A percentile compares a stretch with the other conserved stretches of the same genome.
Conservation (phyloP, 2,888 invertebrate species). For the Nephrotoma flavescens region DNA sequence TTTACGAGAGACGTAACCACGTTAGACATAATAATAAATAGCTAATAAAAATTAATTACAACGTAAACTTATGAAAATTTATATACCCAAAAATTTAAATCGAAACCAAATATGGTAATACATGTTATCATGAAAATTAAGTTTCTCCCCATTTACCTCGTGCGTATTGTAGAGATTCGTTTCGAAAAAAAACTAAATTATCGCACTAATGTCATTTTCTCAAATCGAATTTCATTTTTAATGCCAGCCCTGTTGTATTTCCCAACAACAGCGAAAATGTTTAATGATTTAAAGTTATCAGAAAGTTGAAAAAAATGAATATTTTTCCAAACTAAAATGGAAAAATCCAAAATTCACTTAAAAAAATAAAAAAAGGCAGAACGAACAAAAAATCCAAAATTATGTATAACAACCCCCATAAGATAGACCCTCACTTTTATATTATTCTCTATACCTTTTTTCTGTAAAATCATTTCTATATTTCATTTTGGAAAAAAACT, state of each 20-base stretch:
- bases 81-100: neutral
- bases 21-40: neutral
- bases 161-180: neutral
- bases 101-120: neutral
- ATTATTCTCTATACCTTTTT: neutral
- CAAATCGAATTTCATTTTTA: neutral
- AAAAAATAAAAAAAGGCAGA: neutral
- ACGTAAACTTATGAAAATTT: neutral
- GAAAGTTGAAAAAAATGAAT: neutral
- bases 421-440: neutral
- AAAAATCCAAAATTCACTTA: constrained; percentile 3
- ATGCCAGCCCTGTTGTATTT: neutral
- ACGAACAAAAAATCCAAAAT: neutral
- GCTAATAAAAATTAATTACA: neutral
- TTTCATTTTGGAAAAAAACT: neutral
- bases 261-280: neutral
- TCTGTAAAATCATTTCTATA: neutral
- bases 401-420: constrained; percentile 4
- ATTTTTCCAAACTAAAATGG: neutral
- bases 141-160: neutral
- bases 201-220: neutral
- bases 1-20: neutral
- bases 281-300: neutral
- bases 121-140: neutral
- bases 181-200: neutral